Evolutionary conservation across 2,113 vertebrate species (phyloP).

Genomic region (Xyrauchen texanus): DNA sequence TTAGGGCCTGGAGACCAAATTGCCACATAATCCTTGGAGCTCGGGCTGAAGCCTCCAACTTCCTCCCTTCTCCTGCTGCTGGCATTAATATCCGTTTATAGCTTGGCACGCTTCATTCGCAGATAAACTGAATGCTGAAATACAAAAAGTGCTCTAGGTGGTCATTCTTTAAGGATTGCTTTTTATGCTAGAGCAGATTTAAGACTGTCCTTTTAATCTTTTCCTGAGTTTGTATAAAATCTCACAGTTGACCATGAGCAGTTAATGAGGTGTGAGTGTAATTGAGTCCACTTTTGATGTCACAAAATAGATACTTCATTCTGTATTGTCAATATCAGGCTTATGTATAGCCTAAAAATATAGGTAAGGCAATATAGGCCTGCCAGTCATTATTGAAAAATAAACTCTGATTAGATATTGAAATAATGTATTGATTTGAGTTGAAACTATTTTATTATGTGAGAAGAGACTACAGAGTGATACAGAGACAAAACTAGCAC

Average conservation of each 20-base stretch:
- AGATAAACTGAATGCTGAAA: conserved; percentile 40
- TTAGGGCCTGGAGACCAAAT: conserved; percentile 43
- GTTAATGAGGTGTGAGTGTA: conserved; percentile 37
- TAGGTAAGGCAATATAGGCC: no score
- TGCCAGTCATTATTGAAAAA: no score
- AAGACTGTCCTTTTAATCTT: background rate
- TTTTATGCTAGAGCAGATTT: conserved; percentile 37
- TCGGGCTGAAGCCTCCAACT: conserved; percentile 39
- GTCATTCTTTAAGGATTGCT: conserved; percentile 38
- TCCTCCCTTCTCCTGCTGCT: conserved; percentile 39
- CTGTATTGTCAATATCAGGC: background rate
- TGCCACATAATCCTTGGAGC: conserved; percentile 52
- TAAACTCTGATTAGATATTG: no score
- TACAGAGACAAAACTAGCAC: no score
- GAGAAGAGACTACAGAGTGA: no score
- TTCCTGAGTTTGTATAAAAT: conserved; percentile 39
- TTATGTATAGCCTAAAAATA: background rate
- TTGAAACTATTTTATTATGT: no score
- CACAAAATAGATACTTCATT: conserved; percentile 9
- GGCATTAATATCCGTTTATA: conserved; percentile 59
- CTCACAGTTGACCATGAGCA: conserved; percentile 16
- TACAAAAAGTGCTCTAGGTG: conserved; percentile 35
- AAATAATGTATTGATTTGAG: no score
- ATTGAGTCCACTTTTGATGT: background rate
- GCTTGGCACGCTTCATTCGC: conserved; percentile 41